These are phyloP conservation scores for Scleropages formosus DNA, from an alignment of 2,797 vertebrate species.

Conservation along the genomic window DNA sequence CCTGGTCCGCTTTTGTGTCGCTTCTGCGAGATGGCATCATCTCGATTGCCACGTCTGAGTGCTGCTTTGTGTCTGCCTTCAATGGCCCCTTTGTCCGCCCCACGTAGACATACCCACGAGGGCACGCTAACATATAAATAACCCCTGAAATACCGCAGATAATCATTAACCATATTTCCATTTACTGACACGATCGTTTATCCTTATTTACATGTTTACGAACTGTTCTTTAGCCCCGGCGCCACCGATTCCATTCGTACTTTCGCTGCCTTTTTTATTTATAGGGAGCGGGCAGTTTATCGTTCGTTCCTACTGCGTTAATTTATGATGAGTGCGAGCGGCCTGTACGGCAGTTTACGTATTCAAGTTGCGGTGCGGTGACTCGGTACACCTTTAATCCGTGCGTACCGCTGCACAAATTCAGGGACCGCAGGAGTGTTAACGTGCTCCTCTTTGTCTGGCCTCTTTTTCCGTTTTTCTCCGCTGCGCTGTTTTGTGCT, in stretches of 20 bases:
- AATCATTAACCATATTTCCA: neutral
- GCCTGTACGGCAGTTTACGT: no score
- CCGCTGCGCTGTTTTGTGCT: neutral
- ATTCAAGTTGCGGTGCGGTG: no score
- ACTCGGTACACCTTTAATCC: neutral
- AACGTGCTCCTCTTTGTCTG: slow-evolving; percentile 26
- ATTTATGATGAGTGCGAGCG: no score
- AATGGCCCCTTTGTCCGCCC: neutral
- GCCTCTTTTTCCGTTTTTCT: neutral
- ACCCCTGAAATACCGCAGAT: neutral
- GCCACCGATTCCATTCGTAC: no score
- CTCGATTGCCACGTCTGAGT: neutral
- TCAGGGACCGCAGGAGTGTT: neutral
- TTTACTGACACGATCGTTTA: slow-evolving; percentile 1
- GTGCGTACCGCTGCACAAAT: neutral
- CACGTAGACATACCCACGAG: neutral
- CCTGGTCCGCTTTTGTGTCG: neutral
- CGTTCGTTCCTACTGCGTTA: no score
- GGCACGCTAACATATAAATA: neutral
- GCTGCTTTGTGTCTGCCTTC: neutral
- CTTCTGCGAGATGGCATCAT: neutral
- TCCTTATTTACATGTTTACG: no score
- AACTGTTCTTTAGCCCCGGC: no score
- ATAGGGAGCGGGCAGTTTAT: no score
- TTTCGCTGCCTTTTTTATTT: no score